phyloP scores from a whole-genome alignment of 2,888 invertebrate species.

The Prenolepis imparis region DNA sequence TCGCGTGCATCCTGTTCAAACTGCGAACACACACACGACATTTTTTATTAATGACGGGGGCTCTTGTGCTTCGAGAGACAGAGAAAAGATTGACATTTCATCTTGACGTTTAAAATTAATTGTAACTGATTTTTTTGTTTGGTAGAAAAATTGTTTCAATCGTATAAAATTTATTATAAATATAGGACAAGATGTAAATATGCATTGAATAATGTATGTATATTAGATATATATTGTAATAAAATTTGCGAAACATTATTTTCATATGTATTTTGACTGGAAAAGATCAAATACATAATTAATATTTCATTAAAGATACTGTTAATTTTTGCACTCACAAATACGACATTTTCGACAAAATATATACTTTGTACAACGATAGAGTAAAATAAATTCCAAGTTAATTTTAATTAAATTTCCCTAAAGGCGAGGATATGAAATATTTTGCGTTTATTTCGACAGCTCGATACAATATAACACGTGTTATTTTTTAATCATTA shows the following conservation, averaged over 20 bases:
- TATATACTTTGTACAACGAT: background rate
- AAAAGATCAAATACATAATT: background rate
- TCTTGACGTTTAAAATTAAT: background rate
- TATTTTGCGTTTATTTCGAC: background rate
- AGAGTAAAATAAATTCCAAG: background rate
- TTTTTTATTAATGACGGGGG: background rate
- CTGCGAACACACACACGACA: constrained; percentile 84
- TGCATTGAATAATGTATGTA: background rate
- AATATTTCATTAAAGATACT: background rate
- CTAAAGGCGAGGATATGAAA: background rate
- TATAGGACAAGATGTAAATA: background rate
- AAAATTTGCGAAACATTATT: background rate
- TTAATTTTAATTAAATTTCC: background rate
- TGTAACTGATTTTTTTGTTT: background rate
- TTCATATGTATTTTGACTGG: background rate
- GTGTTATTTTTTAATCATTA: constrained; percentile 2
- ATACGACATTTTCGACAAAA: background rate
- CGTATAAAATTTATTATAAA: background rate
- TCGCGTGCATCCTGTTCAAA: constrained; percentile 89
- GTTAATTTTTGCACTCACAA: background rate
- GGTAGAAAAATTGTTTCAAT: background rate
- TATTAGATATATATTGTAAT: background rate
- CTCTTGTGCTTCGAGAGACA: background rate
- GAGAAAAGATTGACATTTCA: background rate
- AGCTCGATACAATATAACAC: background rate